phyloP scores from a whole-genome alignment of 1,140 invertebrate species.

The Galleria mellonella region DNA sequence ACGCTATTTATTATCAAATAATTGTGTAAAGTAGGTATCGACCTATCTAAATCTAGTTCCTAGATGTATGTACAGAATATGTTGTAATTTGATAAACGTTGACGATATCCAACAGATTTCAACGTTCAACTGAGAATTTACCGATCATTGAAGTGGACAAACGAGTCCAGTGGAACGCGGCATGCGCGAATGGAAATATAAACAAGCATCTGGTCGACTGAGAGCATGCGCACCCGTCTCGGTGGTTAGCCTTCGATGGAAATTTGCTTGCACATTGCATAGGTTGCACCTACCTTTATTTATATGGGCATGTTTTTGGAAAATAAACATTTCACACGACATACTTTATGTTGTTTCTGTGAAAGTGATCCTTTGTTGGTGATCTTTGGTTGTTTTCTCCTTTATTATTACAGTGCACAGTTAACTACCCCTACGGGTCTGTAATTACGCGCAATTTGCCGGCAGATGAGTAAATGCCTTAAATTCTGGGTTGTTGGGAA shows the following conservation, averaged over 20 bases:
- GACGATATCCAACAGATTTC: conserved; percentile 6
- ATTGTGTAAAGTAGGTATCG: too few relatives aligned
- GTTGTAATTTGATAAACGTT: too few relatives aligned
- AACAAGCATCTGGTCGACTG: conserved; percentile 35
- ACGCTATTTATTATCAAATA: too few relatives aligned
- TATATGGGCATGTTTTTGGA: too few relatives aligned
- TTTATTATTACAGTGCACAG: conserved; percentile 32
- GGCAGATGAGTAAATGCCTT: conserved; percentile 68
- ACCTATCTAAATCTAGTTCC: too few relatives aligned
- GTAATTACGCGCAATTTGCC: conserved; percentile 59
- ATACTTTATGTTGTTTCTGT: conserved; percentile 64
- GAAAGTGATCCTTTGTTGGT: conserved; percentile 64
- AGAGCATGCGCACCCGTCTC: conserved; percentile 24
- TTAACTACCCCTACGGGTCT: conserved; percentile 32
- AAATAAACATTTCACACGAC: conserved; percentile 51
- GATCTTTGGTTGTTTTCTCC: conserved; percentile 39
- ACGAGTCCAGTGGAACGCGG: conserved; percentile 30
- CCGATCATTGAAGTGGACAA: conserved; percentile 30
- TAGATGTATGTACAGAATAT: too few relatives aligned
- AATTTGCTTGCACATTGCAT: conserved; percentile 25
- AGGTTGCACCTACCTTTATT: conserved; percentile 26
- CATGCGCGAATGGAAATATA: conserved; percentile 32
- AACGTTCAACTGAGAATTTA: conserved; percentile 9
- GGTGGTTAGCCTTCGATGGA: conserved; percentile 32
- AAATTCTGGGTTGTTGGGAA: conserved; percentile 60